Evolutionary conservation across 1,140 invertebrate species (phyloP).

Genomic region (Archivesica marissinica): DNA sequence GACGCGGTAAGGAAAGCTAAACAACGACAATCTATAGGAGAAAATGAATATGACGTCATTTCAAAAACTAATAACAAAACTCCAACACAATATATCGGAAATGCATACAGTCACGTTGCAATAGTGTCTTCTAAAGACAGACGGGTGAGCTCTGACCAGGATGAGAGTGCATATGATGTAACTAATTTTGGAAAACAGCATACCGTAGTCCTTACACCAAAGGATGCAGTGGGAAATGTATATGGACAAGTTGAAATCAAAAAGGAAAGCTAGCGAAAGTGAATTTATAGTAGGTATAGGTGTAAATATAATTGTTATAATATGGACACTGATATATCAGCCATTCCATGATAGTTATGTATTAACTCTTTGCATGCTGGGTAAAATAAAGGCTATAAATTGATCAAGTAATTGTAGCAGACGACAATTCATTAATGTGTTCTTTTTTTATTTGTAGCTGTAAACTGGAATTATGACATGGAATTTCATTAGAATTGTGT

Average conservation of each 20-base stretch:
- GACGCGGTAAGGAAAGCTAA: conserved; percentile 4
- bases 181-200: conserved; percentile 13
- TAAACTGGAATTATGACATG: too few species aligned
- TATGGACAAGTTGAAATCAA: conserved; percentile 1
- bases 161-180: conserved; percentile 21
- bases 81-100: neutral
- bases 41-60: conserved; percentile 37
- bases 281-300: too few species aligned
- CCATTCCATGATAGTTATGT: too few species aligned
- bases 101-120: conserved; percentile 27
- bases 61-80: neutral
- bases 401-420: too few species aligned
- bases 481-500: too few species aligned
- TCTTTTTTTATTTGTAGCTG: too few species aligned
- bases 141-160: neutral
- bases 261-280: neutral
- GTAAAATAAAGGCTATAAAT: too few species aligned
- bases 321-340: too few species aligned
- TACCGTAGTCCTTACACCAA: conserved; percentile 8
- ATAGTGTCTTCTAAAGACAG: conserved; percentile 4
- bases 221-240: neutral
- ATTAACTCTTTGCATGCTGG: too few species aligned
- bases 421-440: too few species aligned
- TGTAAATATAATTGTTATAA: too few species aligned
- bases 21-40: conserved; percentile 20